phyloP scores from a whole-genome alignment of 2,113 vertebrate species.

The Phaetusa simplex region DNA sequence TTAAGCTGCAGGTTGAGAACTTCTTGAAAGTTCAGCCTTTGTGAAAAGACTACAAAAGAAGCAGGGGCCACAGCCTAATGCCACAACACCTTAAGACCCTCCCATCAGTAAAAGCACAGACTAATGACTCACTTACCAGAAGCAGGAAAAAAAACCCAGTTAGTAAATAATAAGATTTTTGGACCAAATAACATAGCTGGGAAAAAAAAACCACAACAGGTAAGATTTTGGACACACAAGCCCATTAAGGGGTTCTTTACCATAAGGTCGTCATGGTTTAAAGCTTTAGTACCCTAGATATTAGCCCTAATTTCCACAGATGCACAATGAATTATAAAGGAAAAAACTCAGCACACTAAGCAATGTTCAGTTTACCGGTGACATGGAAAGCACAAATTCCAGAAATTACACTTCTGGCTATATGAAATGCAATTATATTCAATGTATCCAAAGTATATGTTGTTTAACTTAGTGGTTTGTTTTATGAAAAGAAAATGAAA shows the following conservation, averaged over 20 bases:
- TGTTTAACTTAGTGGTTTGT: constrained; percentile 49
- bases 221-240: not conserved
- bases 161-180: not conserved
- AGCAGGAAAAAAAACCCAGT: not conserved
- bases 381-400: not conserved
- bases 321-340: not conserved
- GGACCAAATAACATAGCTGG: not conserved
- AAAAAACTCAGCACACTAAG: not conserved
- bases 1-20: not conserved
- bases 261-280: not conserved
- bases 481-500: constrained; percentile 58
- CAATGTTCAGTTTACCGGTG: not conserved
- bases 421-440: not conserved
- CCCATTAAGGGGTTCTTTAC: not conserved
- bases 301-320: not conserved
- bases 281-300: not conserved
- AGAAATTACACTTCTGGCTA: not conserved
- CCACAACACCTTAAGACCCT: not conserved
- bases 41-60: not conserved
- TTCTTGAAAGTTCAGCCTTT: not conserved
- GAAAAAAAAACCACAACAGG: not conserved
- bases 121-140: not conserved
- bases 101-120: not conserved
- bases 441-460: not conserved
- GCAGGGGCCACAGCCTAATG: not conserved